Evolutionary conservation across 2,888 invertebrate species (phyloP).

Genomic region (Empis stercorea): DNA sequence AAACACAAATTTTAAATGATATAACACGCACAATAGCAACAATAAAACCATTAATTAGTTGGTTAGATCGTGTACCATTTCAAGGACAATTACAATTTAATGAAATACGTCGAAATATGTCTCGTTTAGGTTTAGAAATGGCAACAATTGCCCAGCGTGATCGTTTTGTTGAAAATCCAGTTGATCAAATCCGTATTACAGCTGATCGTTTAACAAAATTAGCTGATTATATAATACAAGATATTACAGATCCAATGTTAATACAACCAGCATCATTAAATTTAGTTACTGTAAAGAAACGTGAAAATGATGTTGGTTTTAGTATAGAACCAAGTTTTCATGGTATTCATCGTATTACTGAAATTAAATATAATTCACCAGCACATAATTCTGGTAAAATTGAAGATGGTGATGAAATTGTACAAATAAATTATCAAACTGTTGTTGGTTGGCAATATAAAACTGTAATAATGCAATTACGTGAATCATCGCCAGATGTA

Average conservation of each 20-base stretch:
- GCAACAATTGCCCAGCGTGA: slow-evolving; percentile 85
- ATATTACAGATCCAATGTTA: slow-evolving; percentile 77
- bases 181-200: slow-evolving; percentile 52
- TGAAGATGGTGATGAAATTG: slow-evolving; percentile 92
- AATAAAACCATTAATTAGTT: slow-evolving; percentile 77
- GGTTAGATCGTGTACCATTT: slow-evolving; percentile 61
- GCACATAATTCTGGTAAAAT: slow-evolving; percentile 86
- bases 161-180: slow-evolving; percentile 76
- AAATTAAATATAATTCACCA: slow-evolving; percentile 81
- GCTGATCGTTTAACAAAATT: slow-evolving; percentile 63
- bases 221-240: slow-evolving; percentile 77
- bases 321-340: slow-evolving; percentile 77
- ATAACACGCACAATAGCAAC: slow-evolving; percentile 73
- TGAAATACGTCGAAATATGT: slow-evolving; percentile 55
- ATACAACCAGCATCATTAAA: slow-evolving; percentile 86
- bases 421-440: slow-evolving; percentile 68
- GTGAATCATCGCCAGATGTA: slow-evolving; percentile 69
- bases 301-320: slow-evolving; percentile 80
- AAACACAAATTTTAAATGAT: slow-evolving; percentile 70
- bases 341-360: slow-evolving; percentile 66
- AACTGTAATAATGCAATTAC: slow-evolving; percentile 57
- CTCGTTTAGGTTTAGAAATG: slow-evolving; percentile 71
- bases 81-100: slow-evolving; percentile 45
- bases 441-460: slow-evolving; percentile 73
- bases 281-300: slow-evolving; percentile 73